Base-by-base conservation (phyloP, 2,888 invertebrate genomes). In the Epirrhoe alternata region DNA sequence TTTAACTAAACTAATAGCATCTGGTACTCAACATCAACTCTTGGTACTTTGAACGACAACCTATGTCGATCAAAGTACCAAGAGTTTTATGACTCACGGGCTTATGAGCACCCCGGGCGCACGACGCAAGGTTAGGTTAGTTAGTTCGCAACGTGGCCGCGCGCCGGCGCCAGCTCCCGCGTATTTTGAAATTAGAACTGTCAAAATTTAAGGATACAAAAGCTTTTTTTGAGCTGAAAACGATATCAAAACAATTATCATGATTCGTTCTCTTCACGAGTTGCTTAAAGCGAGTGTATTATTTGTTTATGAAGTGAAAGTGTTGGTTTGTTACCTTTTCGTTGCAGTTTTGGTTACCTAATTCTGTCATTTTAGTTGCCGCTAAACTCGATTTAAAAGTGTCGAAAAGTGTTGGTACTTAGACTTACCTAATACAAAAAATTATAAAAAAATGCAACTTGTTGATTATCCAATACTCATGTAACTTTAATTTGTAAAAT, bases 71-170 rank as follows among this genome's bases (percentile, higher is more conserved):
- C 59, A 80, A 83, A 88, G 88, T 77, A 90, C 85, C 91, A 91
- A 90, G 87, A 86, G 64, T 77, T 73, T 76, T 81, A 69, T 72
- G 72, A 64, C 75, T 69, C 74, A 78, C 76, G 72, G 71, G 84
- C 83, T 84, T 82, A 83, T 85, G 86, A 85, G 73, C 79, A 80
- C 80, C 77, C 80, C 57, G 57, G 53, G 64, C 85, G 88, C 85
- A 82, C 84, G 86, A 80, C 81, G 87, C 83, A 86, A 88, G 87
- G 90, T 89, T 88, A 92, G 91, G 89, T 92, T 92, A 92, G 89
- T 92, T 92, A 92, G 92, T 92, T 88, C 84, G 86, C 89, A 90
- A 89, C 91, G 91, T 89, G 92, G 87, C 82, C 87, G 91, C 90
- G 79, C 66, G 72, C 90, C 78, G 81, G 90, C 87, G 90, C 85